Percentiles rank a stretch among this genome's conserved stretches.
These are phyloP conservation scores for Agonopterix heracliana DNA, from an alignment of 2,888 invertebrate species.

Conservation along the genomic window DNA sequence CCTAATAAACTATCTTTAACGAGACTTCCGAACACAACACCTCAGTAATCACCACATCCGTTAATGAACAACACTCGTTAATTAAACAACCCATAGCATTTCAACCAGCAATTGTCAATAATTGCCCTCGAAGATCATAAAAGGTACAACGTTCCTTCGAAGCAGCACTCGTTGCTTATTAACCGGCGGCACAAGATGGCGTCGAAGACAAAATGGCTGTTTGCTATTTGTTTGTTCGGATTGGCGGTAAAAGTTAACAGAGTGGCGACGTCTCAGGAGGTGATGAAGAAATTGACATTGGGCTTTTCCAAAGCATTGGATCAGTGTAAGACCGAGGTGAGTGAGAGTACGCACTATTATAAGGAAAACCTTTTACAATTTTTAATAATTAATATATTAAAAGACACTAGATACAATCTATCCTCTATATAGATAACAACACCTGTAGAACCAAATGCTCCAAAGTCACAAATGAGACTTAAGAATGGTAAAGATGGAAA, in stretches of 20 bases:
- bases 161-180: not conserved
- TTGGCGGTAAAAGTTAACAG: conserved; percentile 11
- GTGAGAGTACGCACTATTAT: not conserved
- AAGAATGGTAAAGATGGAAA: too few species aligned
- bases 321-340: conserved; percentile 53
- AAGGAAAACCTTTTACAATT: too few species aligned
- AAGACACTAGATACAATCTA: not conserved
- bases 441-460: not conserved
- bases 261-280: conserved; percentile 38
- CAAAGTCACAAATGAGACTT: not conserved
- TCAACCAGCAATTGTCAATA: not conserved
- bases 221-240: conserved; percentile 13
- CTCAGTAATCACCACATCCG: not conserved
- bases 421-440: not conserved
- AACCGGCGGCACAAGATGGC: conserved; percentile 26
- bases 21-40: not conserved
- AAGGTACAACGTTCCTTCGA: not conserved
- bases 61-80: not conserved
- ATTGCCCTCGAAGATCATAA: conserved; percentile 1
- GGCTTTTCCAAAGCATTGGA: conserved; percentile 43
- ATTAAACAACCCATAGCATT: not conserved
- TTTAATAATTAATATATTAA: not conserved
- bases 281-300: conserved; percentile 44
- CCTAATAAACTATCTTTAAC: not conserved
- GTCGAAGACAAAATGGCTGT: conserved; percentile 27